Evolutionary conservation across 2,888 invertebrate genomes (phyloP).

Genomic region (Idaea dimidiata): DNA sequence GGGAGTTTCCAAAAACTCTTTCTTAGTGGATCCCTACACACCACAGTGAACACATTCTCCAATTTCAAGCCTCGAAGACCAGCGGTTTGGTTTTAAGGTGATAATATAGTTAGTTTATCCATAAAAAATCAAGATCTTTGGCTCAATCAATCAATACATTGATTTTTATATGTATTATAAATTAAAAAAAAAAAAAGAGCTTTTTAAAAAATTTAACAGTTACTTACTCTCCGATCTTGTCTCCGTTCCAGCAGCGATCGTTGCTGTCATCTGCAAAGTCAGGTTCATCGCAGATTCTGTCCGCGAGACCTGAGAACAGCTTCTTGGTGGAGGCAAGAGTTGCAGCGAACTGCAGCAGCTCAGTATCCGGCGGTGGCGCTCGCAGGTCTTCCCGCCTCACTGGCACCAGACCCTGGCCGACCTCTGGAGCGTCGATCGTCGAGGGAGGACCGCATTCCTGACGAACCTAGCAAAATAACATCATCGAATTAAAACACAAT

Average conservation of each 20-base stretch:
- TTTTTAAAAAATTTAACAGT: slow-evolving; percentile 4
- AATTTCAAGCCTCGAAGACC: no score
- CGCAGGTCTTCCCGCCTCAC: slow-evolving; percentile 70
- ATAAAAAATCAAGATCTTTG: no score
- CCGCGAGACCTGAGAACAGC: slow-evolving; percentile 91
- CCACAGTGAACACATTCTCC: no score
- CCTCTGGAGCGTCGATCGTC: slow-evolving; percentile 48
- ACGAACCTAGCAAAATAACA: slow-evolving; percentile 48
- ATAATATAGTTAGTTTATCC: no score
- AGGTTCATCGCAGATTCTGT: slow-evolving; percentile 88
- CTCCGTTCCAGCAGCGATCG: slow-evolving; percentile 91
- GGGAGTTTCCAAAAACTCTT: no score
- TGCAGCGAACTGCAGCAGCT: slow-evolving; percentile 83
- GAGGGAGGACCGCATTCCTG: slow-evolving; percentile 69
- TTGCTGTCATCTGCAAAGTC: slow-evolving; percentile 84
- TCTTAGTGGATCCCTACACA: no score
- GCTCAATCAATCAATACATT: no score
- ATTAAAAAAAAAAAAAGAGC: no score
- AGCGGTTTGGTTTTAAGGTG: no score
- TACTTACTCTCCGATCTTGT: slow-evolving; percentile 88
- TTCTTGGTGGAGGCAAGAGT: slow-evolving; percentile 87
- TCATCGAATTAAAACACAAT: slow-evolving; percentile 6
- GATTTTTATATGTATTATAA: no score
- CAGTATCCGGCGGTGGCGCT: slow-evolving; percentile 83
- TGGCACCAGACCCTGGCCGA: slow-evolving; percentile 33